A percentile compares a stretch with the other conserved stretches of the same genome.
These are phyloP conservation scores for Carcina quercana DNA, from an alignment of 2,888 invertebrate genomes.

Conservation along the genomic window DNA sequence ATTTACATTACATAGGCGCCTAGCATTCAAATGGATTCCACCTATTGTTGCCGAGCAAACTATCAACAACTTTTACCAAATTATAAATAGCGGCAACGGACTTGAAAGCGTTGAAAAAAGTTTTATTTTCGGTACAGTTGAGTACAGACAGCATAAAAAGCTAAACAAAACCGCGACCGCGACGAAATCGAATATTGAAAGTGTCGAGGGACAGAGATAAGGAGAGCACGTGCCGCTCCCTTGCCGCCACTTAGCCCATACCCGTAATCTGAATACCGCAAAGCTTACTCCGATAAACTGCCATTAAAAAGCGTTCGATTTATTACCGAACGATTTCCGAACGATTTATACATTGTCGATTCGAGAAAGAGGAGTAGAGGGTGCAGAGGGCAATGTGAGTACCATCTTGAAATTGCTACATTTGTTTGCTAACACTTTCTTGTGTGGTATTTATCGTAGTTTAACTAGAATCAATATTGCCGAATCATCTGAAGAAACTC, in stretches of 20 bases:
- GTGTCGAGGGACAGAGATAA: conserved; percentile 70
- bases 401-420: too few relatives aligned
- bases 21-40: too few relatives aligned
- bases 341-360: conserved; percentile 56
- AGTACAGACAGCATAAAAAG: conserved; percentile 24
- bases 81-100: conserved; percentile 26
- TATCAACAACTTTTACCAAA: conserved; percentile 6
- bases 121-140: conserved; percentile 29
- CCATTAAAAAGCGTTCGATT: conserved; percentile 74
- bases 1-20: too few relatives aligned
- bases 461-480: too few relatives aligned
- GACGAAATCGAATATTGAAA: conserved; percentile 70
- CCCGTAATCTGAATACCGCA: conserved; percentile 71
- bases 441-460: too few relatives aligned
- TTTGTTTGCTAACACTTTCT: too few relatives aligned
- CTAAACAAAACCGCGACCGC: conserved; percentile 42
- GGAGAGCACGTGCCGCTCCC: conserved; percentile 64
- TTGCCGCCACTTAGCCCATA: conserved; percentile 61
- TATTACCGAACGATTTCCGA: conserved; percentile 69
- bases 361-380: too few relatives aligned
- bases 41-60: not conserved
- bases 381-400: too few relatives aligned
- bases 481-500: too few relatives aligned
- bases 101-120: conserved; percentile 24
- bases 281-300: conserved; percentile 70